Conservation (phyloP, 2,888 invertebrate genomes). For the Pyrocoelia pectoralis region DNA sequence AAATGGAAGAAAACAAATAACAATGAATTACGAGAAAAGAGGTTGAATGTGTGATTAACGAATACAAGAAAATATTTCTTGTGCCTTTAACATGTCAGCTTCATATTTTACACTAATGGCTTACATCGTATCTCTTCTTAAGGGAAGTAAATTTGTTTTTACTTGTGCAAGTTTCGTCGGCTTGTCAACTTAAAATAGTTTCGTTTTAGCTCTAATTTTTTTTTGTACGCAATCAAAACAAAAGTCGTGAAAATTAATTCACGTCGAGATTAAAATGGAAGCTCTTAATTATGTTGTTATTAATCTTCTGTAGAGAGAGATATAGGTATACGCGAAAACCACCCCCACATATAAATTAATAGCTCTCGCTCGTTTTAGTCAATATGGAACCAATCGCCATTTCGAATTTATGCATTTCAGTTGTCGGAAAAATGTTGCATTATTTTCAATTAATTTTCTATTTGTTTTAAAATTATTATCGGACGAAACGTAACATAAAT, state of each 20-base stretch:
- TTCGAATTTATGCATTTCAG: background rate
- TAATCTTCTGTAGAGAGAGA: background rate
- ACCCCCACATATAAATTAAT: background rate
- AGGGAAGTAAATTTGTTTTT: background rate
- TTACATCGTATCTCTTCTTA: background rate
- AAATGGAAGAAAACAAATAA: too few species aligned
- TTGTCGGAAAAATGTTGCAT: background rate
- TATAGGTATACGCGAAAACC: background rate
- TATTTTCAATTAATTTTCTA: slow-evolving; percentile 3
- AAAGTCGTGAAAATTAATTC: background rate
- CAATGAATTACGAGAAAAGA: background rate
- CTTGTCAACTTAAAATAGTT: slow-evolving; percentile 1
- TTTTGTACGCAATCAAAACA: background rate
- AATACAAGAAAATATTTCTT: background rate
- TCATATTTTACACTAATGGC: slow-evolving; percentile 10
- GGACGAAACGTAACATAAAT: too few species aligned
- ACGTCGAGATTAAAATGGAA: slow-evolving; percentile 1
- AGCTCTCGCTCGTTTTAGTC: background rate
- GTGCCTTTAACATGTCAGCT: background rate
- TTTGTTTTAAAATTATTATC: too few species aligned
- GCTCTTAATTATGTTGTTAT: slow-evolving; percentile 1
- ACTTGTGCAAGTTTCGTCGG: background rate
- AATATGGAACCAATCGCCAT: background rate
- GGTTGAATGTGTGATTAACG: background rate
- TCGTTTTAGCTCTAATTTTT: background rate